Percentiles rank a stretch among this genome's conserved stretches.
Evolutionary conservation across 2,113 vertebrate species (phyloP).

Genomic region (Athene cunicularia): DNA sequence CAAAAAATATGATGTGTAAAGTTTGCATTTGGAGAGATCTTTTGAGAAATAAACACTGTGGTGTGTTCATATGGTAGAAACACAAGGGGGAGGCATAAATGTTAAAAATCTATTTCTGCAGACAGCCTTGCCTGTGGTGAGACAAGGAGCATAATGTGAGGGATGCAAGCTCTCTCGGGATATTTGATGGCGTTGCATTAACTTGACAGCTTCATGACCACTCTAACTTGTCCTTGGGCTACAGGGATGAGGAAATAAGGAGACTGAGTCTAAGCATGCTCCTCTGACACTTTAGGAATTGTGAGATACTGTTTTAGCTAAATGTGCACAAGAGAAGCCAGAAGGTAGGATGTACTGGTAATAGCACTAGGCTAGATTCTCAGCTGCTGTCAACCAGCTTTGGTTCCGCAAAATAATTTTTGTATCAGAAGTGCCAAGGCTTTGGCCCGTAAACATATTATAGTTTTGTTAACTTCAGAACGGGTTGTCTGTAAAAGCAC

Average conservation of each 20-base stretch:
- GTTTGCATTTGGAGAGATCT: neutral
- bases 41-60: neutral
- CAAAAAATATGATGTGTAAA: neutral
- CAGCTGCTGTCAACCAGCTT: neutral
- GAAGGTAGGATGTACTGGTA: neutral
- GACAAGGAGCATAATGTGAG: accelerated
- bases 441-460: neutral
- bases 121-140: neutral
- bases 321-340: neutral
- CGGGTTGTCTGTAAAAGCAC: neutral
- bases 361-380: neutral
- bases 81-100: conserved; percentile 45
- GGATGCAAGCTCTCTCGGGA: neutral
- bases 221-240: neutral
- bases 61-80: neutral
- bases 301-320: neutral
- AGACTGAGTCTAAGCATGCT: neutral
- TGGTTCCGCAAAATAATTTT: neutral
- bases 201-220: neutral
- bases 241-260: neutral
- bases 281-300: neutral
- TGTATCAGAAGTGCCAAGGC: neutral
- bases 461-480: neutral
- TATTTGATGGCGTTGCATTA: neutral
- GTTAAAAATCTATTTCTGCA: neutral